Evolutionary conservation across 2,888 invertebrate genomes (phyloP).

Genomic region (Sesia bembeciformis): DNA sequence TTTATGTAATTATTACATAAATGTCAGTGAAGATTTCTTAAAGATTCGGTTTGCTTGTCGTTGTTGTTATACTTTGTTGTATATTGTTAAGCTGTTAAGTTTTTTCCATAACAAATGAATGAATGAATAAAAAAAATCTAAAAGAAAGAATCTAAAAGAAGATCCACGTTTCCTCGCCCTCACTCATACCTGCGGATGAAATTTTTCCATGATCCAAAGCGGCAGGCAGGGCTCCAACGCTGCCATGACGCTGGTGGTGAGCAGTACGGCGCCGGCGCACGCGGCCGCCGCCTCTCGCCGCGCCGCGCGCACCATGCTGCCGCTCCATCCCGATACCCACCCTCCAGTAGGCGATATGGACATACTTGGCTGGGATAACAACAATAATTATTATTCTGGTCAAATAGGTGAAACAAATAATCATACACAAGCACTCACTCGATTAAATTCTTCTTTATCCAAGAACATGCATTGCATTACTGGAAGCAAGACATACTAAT

Average conservation of each 20-base stretch:
- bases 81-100: too few relatives aligned
- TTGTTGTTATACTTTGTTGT: too few relatives aligned
- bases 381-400: too few relatives aligned
- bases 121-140: too few relatives aligned
- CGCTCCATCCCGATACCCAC: constrained; percentile 7
- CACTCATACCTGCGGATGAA: constrained; percentile 26
- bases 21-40: too few relatives aligned
- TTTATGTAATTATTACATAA: too few relatives aligned
- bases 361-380: too few relatives aligned
- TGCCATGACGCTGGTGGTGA: constrained; percentile 58
- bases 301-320: constrained; percentile 12
- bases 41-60: too few relatives aligned
- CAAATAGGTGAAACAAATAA: too few relatives aligned
- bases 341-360: constrained; percentile 3
- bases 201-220: constrained; percentile 43
- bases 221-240: constrained; percentile 62
- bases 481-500: constrained; percentile 13
- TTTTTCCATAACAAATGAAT: too few relatives aligned
- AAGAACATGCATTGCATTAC: constrained; percentile 41
- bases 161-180: too few relatives aligned
- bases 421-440: constrained; percentile 22
- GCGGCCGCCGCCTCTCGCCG: constrained; percentile 28
- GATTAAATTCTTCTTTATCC: constrained; percentile 33
- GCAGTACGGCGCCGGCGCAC: constrained; percentile 51
- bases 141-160: too few relatives aligned